Base-by-base conservation (phyloP, 2,888 invertebrate species). In the Crematogaster levior region DNA sequence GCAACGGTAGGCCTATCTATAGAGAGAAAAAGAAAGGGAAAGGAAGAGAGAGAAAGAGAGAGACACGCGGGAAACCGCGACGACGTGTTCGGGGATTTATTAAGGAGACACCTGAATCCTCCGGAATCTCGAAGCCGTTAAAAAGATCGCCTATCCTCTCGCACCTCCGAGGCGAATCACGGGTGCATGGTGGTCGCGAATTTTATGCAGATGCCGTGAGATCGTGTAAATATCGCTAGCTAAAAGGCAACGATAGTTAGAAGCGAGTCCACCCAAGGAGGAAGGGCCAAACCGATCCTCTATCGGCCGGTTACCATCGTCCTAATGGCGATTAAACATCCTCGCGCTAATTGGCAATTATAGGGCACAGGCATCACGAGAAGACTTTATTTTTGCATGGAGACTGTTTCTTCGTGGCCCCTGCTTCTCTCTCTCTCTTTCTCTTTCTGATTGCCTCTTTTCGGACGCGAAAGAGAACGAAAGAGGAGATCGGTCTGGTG, bases 291-390 rank as follows among this genome's bases (percentile, higher is more conserved):
- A 70, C 60, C 74, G 30, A 30, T 5, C 18, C 70, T 34, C 6
- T 56, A 84, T 86, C 87, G 83, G 65, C 65, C 27, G 85, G 88
- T 85, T 85, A 86, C 91, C 92, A 91, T 91, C 91, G 88, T 77
- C 85, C 91, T 88, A 93, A 93, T 92, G 92, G 92, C 94, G 94
- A 94, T 94, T 94, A 94, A 94, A 94, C 94, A 94, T 93, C 93
- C 90, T 81, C 90, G 85, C 89, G 93, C 94, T 94, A 94, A 94
- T 94, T 94, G 94, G 92, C 94, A 94, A 94, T 94, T 94, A 94
- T 93, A 88, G 86, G 85, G 81, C 91, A 90, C 91, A 90, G 91
- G 91, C 91, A 92, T 92, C 88, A 5, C 15, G 91, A 81, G 72
- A 85, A 85, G 83, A 86, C 87, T 86, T 87, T 70, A 21, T 60